Evolutionary conservation across 2,888 invertebrate genomes (phyloP), one percentile per base, ranked within the genome.

Genomic region (Euclidia mi): DNA sequence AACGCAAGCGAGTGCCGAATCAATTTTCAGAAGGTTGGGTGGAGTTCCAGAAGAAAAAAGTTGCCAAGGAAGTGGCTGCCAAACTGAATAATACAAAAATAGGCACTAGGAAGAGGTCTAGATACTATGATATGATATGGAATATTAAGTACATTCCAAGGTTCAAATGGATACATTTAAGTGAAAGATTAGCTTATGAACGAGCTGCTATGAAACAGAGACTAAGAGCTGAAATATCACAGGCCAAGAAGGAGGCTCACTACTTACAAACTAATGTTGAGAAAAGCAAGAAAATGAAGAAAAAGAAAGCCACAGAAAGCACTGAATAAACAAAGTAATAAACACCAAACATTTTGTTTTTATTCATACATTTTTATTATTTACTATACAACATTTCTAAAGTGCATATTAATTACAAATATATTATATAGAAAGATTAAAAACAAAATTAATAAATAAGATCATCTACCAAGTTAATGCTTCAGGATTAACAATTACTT

Each of bases 101-200:
- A 44, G 97, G 98, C 3, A 96, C 97, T 0, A 96, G 98, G 62
- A 98, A 98, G 79, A 97, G 96, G 72, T 98, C 98, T 12, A 96
- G 97, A 73, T 98, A 98, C 84, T 98, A 96, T 84, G 99, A 99
- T 74, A 96, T 96, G 85, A 95, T 99, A 34, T 99, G 99, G 99
- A 98, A 98, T 82, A 97, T 99, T 66, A 99, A 99, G 88, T 99
- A 99, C 88, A 95, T 99, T 65, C 97, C 98, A 2, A 96, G 98
- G 69, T 99, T 99, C 85, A 99, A 99, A 90, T 99, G 99, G 99
- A 95, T 97, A 20, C 99, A 99, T 89, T 95, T 99, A 35, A 98
- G 98, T 84, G 99, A 99, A 91, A 95, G 99, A 71, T 93, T 99
- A 70, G 97, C 98, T 1, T 99, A 99, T 87, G 99, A 99, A 87